A percentile compares a stretch with the other conserved stretches of the same genome.
phyloP scores from a whole-genome alignment of 2,888 invertebrate species.

The Torymus texanus region DNA sequence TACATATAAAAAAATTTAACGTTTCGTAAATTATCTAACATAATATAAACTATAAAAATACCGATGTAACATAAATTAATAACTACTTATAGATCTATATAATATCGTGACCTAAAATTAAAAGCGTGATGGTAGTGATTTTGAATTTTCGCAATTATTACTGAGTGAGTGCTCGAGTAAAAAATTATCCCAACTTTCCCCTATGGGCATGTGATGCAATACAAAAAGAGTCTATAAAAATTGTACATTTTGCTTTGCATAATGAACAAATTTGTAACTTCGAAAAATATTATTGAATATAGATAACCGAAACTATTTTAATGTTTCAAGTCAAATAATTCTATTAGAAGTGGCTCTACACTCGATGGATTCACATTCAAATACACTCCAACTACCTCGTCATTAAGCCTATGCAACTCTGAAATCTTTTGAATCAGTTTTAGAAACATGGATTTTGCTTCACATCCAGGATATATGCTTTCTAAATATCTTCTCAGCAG shows the following conservation, averaged over 20 bases:
- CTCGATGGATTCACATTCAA: constrained; percentile 93
- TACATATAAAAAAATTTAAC: constrained; percentile 32
- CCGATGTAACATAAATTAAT: constrained; percentile 25
- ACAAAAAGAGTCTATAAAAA: constrained; percentile 7
- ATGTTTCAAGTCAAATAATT: constrained; percentile 94
- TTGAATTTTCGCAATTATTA: too few species aligned
- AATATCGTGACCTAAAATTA: constrained; percentile 12
- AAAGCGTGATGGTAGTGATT: not conserved
- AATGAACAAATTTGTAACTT: constrained; percentile 9
- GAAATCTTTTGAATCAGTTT: constrained; percentile 93
- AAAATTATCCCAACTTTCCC: not conserved
- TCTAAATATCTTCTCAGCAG: constrained; percentile 89
- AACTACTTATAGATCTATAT: constrained; percentile 6
- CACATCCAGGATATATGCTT: constrained; percentile 89
- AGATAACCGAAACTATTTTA: constrained; percentile 55
- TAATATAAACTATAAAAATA: constrained; percentile 7
- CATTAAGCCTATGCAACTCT: constrained; percentile 91
- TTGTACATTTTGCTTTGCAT: constrained; percentile 17
- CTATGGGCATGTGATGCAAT: constrained; percentile 16
- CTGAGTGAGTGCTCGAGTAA: too few species aligned
- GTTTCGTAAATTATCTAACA: constrained; percentile 37
- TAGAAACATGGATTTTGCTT: constrained; percentile 90
- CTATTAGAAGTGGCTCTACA: constrained; percentile 94
- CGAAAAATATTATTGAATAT: constrained; percentile 15
- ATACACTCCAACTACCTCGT: constrained; percentile 93